phyloP scores from a whole-genome alignment of 2,797 vertebrate genomes.

The Dendrocincla fuliginosa region DNA sequence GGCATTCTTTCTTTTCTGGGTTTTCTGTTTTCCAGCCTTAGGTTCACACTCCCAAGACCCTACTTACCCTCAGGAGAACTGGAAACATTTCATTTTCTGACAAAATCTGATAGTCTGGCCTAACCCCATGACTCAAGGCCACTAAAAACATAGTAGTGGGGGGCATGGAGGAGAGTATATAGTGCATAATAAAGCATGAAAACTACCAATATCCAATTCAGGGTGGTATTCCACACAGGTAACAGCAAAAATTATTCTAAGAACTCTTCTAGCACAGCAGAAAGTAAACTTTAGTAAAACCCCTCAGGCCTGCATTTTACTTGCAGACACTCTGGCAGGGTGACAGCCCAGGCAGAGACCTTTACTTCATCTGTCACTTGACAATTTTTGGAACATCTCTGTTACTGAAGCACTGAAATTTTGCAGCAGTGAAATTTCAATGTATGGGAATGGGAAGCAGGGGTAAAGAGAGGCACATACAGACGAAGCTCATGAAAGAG shows the following conservation, averaged over 20 bases:
- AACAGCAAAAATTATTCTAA: not conserved
- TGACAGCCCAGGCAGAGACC: not conserved
- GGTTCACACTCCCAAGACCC: not conserved
- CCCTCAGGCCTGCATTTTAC: not conserved
- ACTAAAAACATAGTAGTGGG: rapidly evolving
- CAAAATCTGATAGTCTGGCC: not conserved
- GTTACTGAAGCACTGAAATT: not conserved
- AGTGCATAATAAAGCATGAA: not conserved
- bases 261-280: not conserved
- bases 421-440: not conserved
- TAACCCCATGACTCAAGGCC: not conserved
- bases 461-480: not conserved
- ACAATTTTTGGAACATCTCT: not conserved
- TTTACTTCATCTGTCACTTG: not conserved
- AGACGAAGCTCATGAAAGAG: not conserved
- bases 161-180: not conserved
- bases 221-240: not conserved
- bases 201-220: not conserved
- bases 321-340: not conserved
- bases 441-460: not conserved
- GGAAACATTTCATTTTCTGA: not conserved
- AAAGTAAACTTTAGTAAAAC: not conserved
- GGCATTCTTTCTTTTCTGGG: not conserved
- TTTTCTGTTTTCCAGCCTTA: not conserved
- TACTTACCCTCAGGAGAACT: not conserved